phyloP scores from a whole-genome alignment of 2,797 vertebrate species.

The Oreochromis grahami region DNA sequence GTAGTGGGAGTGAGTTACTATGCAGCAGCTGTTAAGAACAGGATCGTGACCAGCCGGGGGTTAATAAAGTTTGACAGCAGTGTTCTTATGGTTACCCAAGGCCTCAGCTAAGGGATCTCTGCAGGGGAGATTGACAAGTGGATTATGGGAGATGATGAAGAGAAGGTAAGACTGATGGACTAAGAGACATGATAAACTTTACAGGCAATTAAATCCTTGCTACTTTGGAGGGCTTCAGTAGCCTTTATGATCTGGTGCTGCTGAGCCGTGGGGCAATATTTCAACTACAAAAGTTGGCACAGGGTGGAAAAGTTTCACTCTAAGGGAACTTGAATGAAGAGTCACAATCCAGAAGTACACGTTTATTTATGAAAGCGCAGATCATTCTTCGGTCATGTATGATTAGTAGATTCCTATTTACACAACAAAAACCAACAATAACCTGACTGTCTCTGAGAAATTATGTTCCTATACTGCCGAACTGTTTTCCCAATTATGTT shows the following conservation, averaged over 20 bases:
- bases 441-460: not conserved
- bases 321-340: not conserved
- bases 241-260: conserved; percentile 28
- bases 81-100: conserved; percentile 47
- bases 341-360: not conserved
- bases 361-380: conserved; percentile 13
- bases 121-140: conserved; percentile 1
- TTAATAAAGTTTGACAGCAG: conserved; percentile 59
- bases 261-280: conserved; percentile 14
- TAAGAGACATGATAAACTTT: conserved; percentile 33
- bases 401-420: not conserved
- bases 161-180: not conserved
- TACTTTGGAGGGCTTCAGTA: not conserved
- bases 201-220: conserved; percentile 34
- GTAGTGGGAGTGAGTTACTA: conserved; percentile 26
- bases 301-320: not conserved
- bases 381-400: not conserved
- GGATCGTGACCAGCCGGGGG: conserved; percentile 28
- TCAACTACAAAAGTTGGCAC: conserved; percentile 25
- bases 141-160: not conserved
- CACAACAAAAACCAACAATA: not conserved
- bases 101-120: conserved; percentile 24
- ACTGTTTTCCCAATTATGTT: not conserved
- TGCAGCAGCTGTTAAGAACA: conserved; percentile 51
- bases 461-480: not conserved